phyloP scores from a whole-genome alignment of 2,888 invertebrate species.

The Aspidiotus rigidus region DNA sequence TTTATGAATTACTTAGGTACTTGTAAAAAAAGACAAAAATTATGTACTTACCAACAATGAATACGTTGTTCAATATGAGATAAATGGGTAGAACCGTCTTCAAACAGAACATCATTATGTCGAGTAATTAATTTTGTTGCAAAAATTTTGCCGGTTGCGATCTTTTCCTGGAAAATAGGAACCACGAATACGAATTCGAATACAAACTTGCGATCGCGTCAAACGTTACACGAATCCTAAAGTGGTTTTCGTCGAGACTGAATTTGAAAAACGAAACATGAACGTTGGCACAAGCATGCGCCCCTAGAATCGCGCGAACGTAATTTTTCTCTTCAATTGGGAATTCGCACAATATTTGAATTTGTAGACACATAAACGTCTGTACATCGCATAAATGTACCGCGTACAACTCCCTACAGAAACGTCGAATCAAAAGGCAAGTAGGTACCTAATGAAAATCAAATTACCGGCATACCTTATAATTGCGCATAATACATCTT shows the following conservation, averaged over 20 bases:
- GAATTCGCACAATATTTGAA: too few species aligned
- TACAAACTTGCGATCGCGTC: background rate
- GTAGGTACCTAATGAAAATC: too few species aligned
- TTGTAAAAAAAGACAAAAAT: too few species aligned
- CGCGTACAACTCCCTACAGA: too few species aligned
- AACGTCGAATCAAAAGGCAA: too few species aligned
- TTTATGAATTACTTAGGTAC: too few species aligned
- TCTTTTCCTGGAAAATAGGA: background rate
- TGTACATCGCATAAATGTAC: too few species aligned
- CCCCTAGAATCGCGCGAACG: background rate
- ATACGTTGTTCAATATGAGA: background rate
- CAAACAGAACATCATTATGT: background rate
- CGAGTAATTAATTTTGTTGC: background rate
- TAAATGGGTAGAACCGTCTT: background rate
- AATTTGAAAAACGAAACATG: background rate
- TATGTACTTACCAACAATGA: background rate
- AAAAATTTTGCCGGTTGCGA: background rate
- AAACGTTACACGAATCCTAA: background rate
- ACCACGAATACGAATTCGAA: background rate
- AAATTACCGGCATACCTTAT: too few species aligned
- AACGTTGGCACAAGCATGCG: conserved; percentile 1
- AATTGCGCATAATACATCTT: too few species aligned
- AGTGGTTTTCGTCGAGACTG: background rate
- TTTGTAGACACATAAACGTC: too few species aligned
- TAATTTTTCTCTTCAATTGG: background rate